A percentile compares a stretch with the other conserved stretches of the same genome.
Conservation (phyloP, 2,113 vertebrate genomes). For the Pungitius pungitius region DNA sequence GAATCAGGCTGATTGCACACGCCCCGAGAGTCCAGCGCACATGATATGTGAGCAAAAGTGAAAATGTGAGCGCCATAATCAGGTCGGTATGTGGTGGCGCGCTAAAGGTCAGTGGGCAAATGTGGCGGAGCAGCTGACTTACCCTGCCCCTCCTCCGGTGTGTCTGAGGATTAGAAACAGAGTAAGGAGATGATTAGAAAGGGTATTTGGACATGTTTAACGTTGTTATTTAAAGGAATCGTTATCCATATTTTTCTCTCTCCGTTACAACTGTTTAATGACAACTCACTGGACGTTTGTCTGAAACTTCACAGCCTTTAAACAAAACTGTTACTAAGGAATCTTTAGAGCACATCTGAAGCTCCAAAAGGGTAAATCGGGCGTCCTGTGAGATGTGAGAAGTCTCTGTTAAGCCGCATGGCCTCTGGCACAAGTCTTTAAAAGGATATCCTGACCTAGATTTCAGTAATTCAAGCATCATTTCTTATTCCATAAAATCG, state of each 20-base stretch:
- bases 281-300: slow-evolving; percentile 9
- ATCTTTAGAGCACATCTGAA: slow-evolving; percentile 11
- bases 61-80: slow-evolving; percentile 62
- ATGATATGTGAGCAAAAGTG: slow-evolving; percentile 48
- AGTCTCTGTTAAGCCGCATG: not conserved
- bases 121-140: slow-evolving; percentile 52
- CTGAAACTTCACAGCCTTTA: slow-evolving; percentile 12
- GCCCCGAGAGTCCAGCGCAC: not conserved
- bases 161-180: slow-evolving; percentile 54
- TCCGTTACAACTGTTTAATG: not conserved
- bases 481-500: not conserved
- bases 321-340: slow-evolving; percentile 9
- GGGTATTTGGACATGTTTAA: not conserved
- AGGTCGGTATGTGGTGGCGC: slow-evolving; percentile 36
- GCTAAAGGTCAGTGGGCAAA: slow-evolving; percentile 50
- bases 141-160: slow-evolving; percentile 61
- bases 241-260: not conserved
- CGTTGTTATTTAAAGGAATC: not conserved
- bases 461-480: not conserved
- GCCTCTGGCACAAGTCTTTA: slow-evolving; percentile 8
- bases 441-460: slow-evolving; percentile 10
- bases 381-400: slow-evolving; percentile 21
- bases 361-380: slow-evolving; percentile 3
- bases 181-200: slow-evolving; percentile 25
- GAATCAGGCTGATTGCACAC: not conserved